phyloP scores from a whole-genome alignment of 1,140 invertebrate genomes.

The Magallana angulata region DNA sequence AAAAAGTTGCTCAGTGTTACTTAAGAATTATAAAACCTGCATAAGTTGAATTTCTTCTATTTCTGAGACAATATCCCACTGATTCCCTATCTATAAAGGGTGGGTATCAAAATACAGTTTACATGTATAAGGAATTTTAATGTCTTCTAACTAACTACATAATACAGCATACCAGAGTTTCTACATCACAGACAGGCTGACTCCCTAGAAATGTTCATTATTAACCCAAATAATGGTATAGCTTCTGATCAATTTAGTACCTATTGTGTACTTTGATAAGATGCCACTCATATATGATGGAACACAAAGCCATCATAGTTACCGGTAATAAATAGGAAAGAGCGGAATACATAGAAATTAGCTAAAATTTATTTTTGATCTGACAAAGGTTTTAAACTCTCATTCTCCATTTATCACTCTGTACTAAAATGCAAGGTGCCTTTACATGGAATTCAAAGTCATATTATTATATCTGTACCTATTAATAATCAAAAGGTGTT shows the following conservation, averaged over 20 bases:
- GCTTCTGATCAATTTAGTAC: background rate
- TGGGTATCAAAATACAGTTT: background rate
- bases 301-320: background rate
- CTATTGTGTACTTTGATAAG: constrained; percentile 20
- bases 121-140: constrained; percentile 4
- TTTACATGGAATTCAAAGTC: no score
- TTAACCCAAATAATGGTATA: background rate
- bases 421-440: background rate
- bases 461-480: background rate
- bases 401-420: background rate
- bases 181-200: constrained; percentile 6
- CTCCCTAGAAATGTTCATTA: constrained; percentile 8
- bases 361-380: background rate
- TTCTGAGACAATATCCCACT: background rate
- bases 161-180: background rate
- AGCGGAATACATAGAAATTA: background rate
- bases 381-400: background rate
- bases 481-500: background rate
- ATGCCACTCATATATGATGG: constrained; percentile 17
- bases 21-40: no score
- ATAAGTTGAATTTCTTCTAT: no score
- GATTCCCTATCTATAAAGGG: background rate
- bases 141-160: background rate
- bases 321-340: no score
- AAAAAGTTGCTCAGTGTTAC: no score